Conservation (phyloP, 1,140 invertebrate species). For the Rhagoletis zephyria region DNA sequence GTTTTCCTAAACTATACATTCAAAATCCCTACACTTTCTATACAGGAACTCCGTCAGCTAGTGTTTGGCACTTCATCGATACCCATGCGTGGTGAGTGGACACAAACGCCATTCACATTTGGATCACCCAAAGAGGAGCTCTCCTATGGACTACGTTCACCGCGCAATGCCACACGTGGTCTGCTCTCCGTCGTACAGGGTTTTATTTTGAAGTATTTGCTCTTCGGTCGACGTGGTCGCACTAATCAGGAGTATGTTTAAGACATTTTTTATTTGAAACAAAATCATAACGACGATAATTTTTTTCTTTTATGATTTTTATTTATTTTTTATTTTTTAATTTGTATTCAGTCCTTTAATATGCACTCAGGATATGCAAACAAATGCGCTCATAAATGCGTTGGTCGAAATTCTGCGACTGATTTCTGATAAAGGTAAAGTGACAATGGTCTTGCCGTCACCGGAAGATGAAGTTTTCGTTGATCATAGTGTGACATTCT, state of each 20-base stretch:
- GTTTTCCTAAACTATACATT: no score
- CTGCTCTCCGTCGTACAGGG: slow-evolving; percentile 80
- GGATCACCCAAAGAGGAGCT: slow-evolving; percentile 75
- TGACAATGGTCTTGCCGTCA: slow-evolving; percentile 79
- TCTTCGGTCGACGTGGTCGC: slow-evolving; percentile 74
- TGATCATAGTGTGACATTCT: slow-evolving; percentile 81
- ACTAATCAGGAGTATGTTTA: slow-evolving; percentile 19
- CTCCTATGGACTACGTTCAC: slow-evolving; percentile 76
- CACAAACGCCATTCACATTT: slow-evolving; percentile 77
- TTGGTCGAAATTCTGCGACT: slow-evolving; percentile 84
- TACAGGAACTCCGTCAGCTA: slow-evolving; percentile 75
- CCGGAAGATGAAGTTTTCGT: slow-evolving; percentile 78
- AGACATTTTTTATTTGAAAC: background rate
- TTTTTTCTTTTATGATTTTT: background rate
- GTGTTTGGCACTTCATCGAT: slow-evolving; percentile 77
- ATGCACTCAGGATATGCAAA: slow-evolving; percentile 81
- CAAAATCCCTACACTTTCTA: background rate
- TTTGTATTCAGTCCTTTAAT: slow-evolving; percentile 76
- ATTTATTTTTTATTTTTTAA: slow-evolving; percentile 34
- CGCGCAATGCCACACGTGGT: slow-evolving; percentile 78
- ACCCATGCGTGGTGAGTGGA: slow-evolving; percentile 77
- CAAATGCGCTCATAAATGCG: slow-evolving; percentile 80
- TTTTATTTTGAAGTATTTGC: slow-evolving; percentile 77
- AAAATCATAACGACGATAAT: background rate
- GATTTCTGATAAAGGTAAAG: slow-evolving; percentile 77